Evolutionary conservation across 1,140 invertebrate species (phyloP), one percentile per base, ranked within the genome.

Genomic region (Pseudachorutes palmiensis): DNA sequence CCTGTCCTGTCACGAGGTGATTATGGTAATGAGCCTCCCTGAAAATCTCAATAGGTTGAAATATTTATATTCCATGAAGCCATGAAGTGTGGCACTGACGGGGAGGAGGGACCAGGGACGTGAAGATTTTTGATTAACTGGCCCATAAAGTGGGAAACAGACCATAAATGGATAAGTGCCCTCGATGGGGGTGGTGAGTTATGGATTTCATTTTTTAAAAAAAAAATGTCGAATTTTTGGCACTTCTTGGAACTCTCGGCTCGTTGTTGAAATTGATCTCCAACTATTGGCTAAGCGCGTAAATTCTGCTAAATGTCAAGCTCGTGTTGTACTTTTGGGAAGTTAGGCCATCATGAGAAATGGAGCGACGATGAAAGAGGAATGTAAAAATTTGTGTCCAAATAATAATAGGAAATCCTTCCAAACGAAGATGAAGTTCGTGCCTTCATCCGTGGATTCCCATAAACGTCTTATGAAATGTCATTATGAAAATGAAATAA

Each of bases 401-500:
- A 14, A 16, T 55, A 14, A 55, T 9, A 9, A n/a, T 55, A 5
- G 3, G 24, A 55, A 55, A 55, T 55, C 51, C 51, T 55, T 55
- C 24, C 24, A 55, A 55, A 55, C 9, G 51, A 55, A 55, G 24
- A 55, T 55, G 51, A 55, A 55, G 51, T 55, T 41, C 36, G 36
- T 41, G 36, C 36, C 36, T 41, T 41, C 36, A 41, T 41, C 36
- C 36, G 5, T 19, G 36, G 36, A 41, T 41, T 55, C 51, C 24
- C 51, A 55, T 55, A 55, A 55, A 55, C 24, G 51, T n/a, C n/a
- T n/a, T n/a, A n/a, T n/a, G n/a, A n/a, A n/a, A n/a, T n/a, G n/a
- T 55, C 51, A 55, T 55, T 55, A 55, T 55, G 51, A 55, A 55
- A 55, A 55, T 55, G 51, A 55, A 55, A 55, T 55, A 55, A 55